Base-by-base conservation (phyloP, 2,797 vertebrate species). In the Anguilla obscura region DNA sequence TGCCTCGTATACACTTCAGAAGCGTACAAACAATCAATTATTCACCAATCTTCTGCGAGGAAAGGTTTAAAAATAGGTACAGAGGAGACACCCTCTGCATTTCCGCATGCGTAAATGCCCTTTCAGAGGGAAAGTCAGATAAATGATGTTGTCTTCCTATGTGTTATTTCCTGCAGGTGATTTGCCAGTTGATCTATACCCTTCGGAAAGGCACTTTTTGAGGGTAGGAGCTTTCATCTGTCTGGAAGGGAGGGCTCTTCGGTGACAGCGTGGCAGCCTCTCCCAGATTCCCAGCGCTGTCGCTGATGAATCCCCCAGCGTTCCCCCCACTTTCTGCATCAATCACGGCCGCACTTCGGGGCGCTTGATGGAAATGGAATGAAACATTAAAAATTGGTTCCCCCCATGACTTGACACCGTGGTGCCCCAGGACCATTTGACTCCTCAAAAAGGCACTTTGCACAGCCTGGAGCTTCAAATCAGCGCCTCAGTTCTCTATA, bases 11-110 rank as follows among this genome's bases (percentile, higher is more conserved):
- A 30, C 84, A 83, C 83, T 85, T 86, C 86, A 86, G 85, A 87
- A 58, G 71, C 74, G 56, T 63, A n/a, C 66, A 50, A 85, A 45
- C 66, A 63, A 74, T 89, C 85, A 86, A 86, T 89, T 74, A 89
- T 88, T 88, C 24, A 89, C 76, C 71, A 86, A 74, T 86, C 52
- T 79, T 74, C 74, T 45, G 60, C 71, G 79, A 82, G 79, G 84
- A 27, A 71, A 71, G 50, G 84, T 86, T 87, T 89, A 87, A 89
- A 89, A 89, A 89, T 87, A 87, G 89, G 85, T 74, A 83, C 71
- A 71, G 84, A 66, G 58, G 76, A 87, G 58, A 82, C 45, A 82
- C 84, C 74, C 45, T 85, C 63, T 85, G 58, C 71, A 69, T 76
- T 52, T 82, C 56, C 40, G 84, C 74, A 36, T 56, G 48, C 50